Conservation (phyloP, 2,888 invertebrate genomes). For the Coleophora flavipennella region DNA sequence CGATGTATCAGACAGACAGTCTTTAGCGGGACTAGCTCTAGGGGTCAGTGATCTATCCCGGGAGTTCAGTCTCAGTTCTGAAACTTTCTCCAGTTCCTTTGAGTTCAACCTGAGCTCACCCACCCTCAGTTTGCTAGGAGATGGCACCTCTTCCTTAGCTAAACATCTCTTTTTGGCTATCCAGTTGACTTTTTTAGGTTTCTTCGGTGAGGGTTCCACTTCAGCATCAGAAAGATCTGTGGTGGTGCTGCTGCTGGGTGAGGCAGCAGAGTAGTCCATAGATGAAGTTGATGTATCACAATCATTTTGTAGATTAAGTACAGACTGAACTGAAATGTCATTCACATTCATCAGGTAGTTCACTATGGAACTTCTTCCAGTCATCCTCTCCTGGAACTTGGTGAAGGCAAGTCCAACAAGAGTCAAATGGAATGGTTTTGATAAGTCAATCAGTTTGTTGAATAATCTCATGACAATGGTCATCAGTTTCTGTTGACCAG, state of each 20-base stretch:
- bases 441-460: constrained; percentile 79
- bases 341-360: constrained; percentile 82
- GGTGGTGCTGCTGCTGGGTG: constrained; percentile 61
- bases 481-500: constrained; percentile 77
- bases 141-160: constrained; percentile 70
- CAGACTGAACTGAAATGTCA: constrained; percentile 84
- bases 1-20: constrained; percentile 50
- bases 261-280: constrained; percentile 64
- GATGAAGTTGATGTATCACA: constrained; percentile 60
- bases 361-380: constrained; percentile 80
- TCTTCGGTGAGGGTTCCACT: constrained; percentile 84
- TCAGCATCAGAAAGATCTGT: constrained; percentile 78
- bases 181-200: constrained; percentile 71
- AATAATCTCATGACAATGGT: constrained; percentile 82
- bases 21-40: constrained; percentile 60
- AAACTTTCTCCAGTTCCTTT: constrained; percentile 73
- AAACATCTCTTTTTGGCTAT: constrained; percentile 64
- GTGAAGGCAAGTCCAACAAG: constrained; percentile 86
- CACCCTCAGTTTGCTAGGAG: constrained; percentile 79
- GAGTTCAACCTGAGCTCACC: constrained; percentile 78
- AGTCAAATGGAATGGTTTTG: constrained; percentile 84
- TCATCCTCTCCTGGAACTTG: constrained; percentile 82
- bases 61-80: constrained; percentile 58
- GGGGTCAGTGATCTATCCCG: constrained; percentile 59
- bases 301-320: constrained; percentile 76